Evolutionary conservation across 2,888 invertebrate species (phyloP), one percentile per base, ranked within the genome.

Genomic region (Lottia scabra): DNA sequence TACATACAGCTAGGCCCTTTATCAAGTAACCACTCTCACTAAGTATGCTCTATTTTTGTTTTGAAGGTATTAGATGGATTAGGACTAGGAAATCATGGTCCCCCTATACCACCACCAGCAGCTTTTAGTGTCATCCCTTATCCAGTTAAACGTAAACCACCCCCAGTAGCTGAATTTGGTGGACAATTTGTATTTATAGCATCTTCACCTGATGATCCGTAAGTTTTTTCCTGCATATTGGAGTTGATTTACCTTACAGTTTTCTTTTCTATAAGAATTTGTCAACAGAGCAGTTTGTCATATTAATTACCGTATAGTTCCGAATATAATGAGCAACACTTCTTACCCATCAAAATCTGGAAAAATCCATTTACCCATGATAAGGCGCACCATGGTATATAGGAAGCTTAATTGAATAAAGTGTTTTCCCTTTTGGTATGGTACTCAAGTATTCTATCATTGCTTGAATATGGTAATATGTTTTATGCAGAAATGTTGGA

Each of bases 61-160:
- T 65, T 73, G 23, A 76, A 90, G 87, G 88, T 90, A 19, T 71
- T 90, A 68, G 89, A 90, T 81, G 90, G 90, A 8, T 81, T 90
- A 70, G 90, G 90, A 26, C 81, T 89, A 13, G 90, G 90, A 43
- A 86, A 87, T 0, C 82, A 80, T 27, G 90, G 89, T 15, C 89
- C 89, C 4, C 89, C 90, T 0, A 86, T 90, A 8, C 90, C 90
- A 12, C 89, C 89, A 4, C 83, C 87, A 63, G 89, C 89, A n/a
- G 75, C 79, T 27, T 90, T 90, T 80, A 81, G 83, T 73, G 88
- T 90, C 15, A 84, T 89, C 4, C 88, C 87, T 6, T 90, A 87
- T 80, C 90, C 90, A 15, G 87, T 88, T 5, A 88, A 88, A 79
- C 81, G 90, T 68, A 80, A 84, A 70, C 84, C 88, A 0, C 88